These are phyloP conservation scores for Andinoacara biseriatus DNA, from an alignment of 2,113 vertebrate species.

Conservation along the genomic window DNA sequence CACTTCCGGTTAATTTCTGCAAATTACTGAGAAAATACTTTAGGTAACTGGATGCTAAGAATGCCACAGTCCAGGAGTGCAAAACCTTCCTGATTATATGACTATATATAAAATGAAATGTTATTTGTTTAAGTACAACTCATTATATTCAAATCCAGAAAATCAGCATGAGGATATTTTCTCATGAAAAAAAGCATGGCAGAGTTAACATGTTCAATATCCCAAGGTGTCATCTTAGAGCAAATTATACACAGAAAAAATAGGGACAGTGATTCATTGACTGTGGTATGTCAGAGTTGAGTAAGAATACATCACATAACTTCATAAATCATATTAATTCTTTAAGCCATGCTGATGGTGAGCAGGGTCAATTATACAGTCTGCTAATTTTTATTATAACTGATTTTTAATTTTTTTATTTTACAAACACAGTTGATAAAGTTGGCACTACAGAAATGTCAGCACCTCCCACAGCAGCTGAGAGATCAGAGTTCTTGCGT, in stretches of 20 bases:
- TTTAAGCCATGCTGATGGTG: background rate
- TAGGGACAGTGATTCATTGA: background rate
- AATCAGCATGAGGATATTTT: background rate
- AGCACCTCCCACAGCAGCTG: slow-evolving; percentile 44
- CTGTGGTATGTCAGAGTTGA: background rate
- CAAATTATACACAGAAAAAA: background rate
- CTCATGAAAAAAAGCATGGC: background rate
- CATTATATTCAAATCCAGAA: slow-evolving; percentile 7
- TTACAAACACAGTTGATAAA: slow-evolving; percentile 29
- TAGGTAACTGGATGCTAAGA: slow-evolving; percentile 7
- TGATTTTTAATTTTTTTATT: background rate
- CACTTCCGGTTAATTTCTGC: slow-evolving; percentile 26
- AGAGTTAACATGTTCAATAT: background rate
- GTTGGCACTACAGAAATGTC: slow-evolving; percentile 62
- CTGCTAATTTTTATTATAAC: background rate
- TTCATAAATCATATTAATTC: background rate
- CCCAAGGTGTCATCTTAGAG: background rate
- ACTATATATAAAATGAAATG: slow-evolving; percentile 7
- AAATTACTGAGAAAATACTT: slow-evolving; percentile 44
- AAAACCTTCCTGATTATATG: background rate
- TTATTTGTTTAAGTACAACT: background rate
- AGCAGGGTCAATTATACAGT: background rate
- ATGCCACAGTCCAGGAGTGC: background rate
- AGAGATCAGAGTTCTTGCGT: slow-evolving; percentile 61
- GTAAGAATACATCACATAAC: background rate